These are phyloP conservation scores for Phalacrocorax pelagicus DNA, from an alignment of 2,113 vertebrate genomes.

Conservation along the genomic window DNA sequence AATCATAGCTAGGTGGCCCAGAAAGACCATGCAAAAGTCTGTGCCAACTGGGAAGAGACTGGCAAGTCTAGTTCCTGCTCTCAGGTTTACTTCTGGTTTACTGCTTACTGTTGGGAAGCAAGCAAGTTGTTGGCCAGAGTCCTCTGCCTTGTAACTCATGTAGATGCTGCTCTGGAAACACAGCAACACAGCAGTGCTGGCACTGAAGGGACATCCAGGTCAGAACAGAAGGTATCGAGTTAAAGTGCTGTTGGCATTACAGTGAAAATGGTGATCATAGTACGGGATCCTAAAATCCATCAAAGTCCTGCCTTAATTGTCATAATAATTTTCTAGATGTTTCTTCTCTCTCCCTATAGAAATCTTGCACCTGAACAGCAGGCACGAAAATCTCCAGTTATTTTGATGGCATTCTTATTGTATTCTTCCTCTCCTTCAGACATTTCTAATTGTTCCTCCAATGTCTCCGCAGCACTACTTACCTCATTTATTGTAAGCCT, in stretches of 20 bases:
- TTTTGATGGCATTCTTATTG: background rate
- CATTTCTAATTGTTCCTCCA: background rate
- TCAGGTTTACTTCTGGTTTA: background rate
- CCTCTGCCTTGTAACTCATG: background rate
- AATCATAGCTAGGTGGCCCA: background rate
- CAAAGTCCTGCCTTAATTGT: background rate
- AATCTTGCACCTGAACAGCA: background rate
- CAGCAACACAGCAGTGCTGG: background rate
- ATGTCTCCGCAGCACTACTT: background rate
- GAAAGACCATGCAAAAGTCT: background rate
- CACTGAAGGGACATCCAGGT: background rate
- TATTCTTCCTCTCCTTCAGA: background rate
- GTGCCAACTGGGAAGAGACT: background rate
- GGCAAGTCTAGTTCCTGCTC: background rate
- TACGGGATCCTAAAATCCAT: background rate
- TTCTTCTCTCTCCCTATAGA: background rate
- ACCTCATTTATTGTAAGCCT: background rate
- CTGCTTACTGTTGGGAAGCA: background rate
- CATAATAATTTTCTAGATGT: background rate
- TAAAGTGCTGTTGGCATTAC: background rate
- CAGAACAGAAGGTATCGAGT: background rate
- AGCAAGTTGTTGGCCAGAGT: background rate
- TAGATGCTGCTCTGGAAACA: background rate
- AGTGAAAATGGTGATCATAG: background rate
- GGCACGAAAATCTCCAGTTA: background rate